Base-by-base conservation (phyloP, 2,888 invertebrate species). In the Lissonota sp. region DNA sequence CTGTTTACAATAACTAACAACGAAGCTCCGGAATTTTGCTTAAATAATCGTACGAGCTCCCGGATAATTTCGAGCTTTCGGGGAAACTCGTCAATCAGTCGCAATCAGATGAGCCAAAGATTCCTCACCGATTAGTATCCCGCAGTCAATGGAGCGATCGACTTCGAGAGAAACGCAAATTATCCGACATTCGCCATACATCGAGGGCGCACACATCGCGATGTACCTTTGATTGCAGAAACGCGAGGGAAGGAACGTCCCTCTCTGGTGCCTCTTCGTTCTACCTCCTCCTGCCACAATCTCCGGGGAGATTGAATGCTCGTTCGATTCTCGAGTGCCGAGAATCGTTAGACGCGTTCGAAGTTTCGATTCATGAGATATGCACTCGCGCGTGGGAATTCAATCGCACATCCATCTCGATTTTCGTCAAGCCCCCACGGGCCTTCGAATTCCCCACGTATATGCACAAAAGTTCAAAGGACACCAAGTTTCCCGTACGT, bases 391-490 rank as follows among this genome's bases (percentile, higher is more conserved):
- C 1, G 51, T 40, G 63, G 10, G n/a, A n/a, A 26, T 55, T 26
- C 51, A 42, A 55, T 63, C 44, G 12, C 44, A 63, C 63, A 26
- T 37, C 12, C 44, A 14, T 55, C 26, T 42, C 4, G 8, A 37
- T 44, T 63, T 44, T 12, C 8, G 26, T 26, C 1, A 1, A 26
- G 8, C 8, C 26, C 8, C 16, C 37, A 55, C 44, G 10, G 6
- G 26, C 60, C 42, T 55, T 55, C 16, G 53, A 14, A 14, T n/a
- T 67, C 6, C 7, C 10, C 39, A 12, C 53, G 14, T 40, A 14
- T 5, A 53, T 14, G 40, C 53, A 40, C 42, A n/a, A 26, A 67
- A 67, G 67, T 67, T 16, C 7, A 10, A 37, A 67, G 53, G 10
- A 16, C 12, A 55, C n/a, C n/a, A 67, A 55, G 14, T 67, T 67